Conservation (phyloP, 2,113 vertebrate genomes). For the Chloropsis hardwickii region DNA sequence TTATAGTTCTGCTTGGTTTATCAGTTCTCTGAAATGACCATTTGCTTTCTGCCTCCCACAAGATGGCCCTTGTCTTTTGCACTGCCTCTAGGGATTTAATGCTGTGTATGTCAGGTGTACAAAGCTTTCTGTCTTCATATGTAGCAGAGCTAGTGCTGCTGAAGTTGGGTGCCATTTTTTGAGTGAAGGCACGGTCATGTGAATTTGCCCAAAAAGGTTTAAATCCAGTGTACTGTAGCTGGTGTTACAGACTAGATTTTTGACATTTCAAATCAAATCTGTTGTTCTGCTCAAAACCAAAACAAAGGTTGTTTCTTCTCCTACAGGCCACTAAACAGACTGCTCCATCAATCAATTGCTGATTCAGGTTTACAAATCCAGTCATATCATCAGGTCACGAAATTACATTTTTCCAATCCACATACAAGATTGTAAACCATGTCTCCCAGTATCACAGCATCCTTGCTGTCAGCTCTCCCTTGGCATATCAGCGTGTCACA, state of each 20-base stretch:
- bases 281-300: background rate
- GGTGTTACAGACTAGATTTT: background rate
- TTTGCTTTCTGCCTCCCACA: background rate
- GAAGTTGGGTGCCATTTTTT: background rate
- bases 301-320: background rate
- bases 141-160: background rate
- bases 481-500: background rate
- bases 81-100: background rate
- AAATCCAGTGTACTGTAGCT: background rate
- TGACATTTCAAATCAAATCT: background rate
- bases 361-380: background rate
- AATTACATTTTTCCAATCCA: background rate
- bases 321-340: background rate
- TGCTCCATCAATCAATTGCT: background rate
- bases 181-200: accelerated
- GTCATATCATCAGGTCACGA: background rate
- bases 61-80: background rate
- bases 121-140: background rate
- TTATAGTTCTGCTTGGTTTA: background rate
- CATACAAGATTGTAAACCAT: background rate
- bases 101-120: background rate
- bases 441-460: background rate
- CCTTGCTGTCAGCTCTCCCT: background rate
- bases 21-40: background rate
- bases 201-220: background rate